Base-by-base conservation (phyloP, 1,140 invertebrate genomes). In the Drosophila nasuta region DNA sequence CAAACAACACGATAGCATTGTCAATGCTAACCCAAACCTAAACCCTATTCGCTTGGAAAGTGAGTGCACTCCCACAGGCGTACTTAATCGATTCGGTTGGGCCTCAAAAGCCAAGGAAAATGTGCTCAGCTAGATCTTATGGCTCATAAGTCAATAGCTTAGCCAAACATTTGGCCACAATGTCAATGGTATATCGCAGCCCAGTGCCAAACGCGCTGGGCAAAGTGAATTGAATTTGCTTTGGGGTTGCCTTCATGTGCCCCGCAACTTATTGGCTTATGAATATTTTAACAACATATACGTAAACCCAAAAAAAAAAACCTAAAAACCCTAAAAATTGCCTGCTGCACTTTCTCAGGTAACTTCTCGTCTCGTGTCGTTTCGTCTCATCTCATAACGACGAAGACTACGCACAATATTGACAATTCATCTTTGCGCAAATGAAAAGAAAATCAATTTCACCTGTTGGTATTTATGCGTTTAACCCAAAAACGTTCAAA, bases 361-460 rank as follows among this genome's bases (percentile, higher is more conserved):
- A 48, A 54, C 72, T 65, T 35, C 74, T 73, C 64, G 58, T 38
- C 10, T 10, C 35, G 69, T 35, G 70, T 73, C 64, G 58, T 11
- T 38, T 10, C 35, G 35, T 38, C 35, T 38, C 51, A 52, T 38
- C 35, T 38, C 35, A 38, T 10, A 7, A 13, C 49, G 46, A 48
- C 63, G 30, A 11, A 41, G 54, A 49, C 70, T 74, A 82, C 79
- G 82, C 81, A 89, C 88, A 92, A 91, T 92, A 91, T 92, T 92
- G 91, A 91, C 87, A 79, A 81, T 91, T 92, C 79, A 91, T 91
- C 91, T 92, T 92, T 92, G 83, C 91, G 68, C 91, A 92, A 92
- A 91, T 83, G 91, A 92, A 92, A 91, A 89, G 87, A 91, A 92
- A 92, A 92, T 92, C 91, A 92, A 92, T 92, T 92, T 92, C 91